phyloP scores from a whole-genome alignment of 1,140 invertebrate genomes.

The Brachionus calyciflorus region DNA sequence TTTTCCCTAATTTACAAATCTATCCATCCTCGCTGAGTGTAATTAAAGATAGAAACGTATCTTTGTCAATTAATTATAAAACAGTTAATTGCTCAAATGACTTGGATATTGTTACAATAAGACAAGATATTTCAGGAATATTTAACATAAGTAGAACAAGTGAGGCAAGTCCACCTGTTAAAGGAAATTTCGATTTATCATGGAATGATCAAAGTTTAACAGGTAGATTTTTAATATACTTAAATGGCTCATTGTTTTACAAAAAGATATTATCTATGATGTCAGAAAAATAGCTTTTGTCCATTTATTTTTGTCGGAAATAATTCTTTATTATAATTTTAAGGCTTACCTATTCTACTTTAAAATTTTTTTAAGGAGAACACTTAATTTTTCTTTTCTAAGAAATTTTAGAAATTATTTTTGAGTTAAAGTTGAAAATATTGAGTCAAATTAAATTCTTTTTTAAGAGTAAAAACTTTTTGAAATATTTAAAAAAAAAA shows the following conservation, averaged over 20 bases:
- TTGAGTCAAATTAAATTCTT: no score
- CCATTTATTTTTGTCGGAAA: neutral
- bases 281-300: neutral
- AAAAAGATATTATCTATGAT: no score
- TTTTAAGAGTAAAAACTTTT: no score
- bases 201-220: neutral
- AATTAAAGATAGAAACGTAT: neutral
- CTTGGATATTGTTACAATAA: neutral
- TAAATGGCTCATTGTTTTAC: no score
- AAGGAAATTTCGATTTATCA: neutral
- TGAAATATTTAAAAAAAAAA: no score
- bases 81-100: neutral
- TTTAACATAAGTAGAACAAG: neutral
- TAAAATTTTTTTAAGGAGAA: no score
- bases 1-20: neutral
- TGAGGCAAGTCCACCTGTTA: neutral
- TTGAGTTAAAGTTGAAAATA: no score
- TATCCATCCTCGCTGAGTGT: neutral
- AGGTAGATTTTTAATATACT: neutral
- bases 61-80: neutral
- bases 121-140: neutral
- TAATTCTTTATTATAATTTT: no score
- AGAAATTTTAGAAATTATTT: no score
- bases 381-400: no score
- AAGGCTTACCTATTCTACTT: no score